Conservation (phyloP, 2,888 invertebrate species). For the Junonia oenone region DNA sequence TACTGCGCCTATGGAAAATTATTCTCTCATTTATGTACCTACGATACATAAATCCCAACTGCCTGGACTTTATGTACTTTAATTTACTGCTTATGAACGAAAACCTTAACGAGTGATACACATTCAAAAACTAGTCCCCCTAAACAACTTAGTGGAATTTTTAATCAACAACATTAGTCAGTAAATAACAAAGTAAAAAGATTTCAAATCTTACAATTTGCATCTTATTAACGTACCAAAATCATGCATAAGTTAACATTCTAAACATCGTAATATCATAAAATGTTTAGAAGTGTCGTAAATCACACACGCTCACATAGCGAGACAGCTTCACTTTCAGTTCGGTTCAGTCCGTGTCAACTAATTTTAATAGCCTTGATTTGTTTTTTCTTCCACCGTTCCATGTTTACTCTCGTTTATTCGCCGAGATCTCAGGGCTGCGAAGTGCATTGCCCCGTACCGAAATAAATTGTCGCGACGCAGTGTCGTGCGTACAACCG, state of each 20-base stretch:
- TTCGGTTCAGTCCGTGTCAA: constrained; percentile 31
- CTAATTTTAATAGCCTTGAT: constrained; percentile 53
- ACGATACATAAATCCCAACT: neutral
- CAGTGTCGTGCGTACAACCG: constrained; percentile 66
- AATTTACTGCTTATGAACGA: too few species aligned
- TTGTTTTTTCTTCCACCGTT: constrained; percentile 43
- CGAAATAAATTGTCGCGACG: constrained; percentile 77
- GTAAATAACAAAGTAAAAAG: too few species aligned
- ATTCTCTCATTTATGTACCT: neutral
- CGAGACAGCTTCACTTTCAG: constrained; percentile 15
- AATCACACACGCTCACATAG: neutral
- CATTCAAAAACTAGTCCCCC: too few species aligned
- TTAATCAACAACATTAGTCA: too few species aligned
- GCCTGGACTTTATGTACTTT: neutral
- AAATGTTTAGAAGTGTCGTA: neutral
- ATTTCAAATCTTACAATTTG: too few species aligned
- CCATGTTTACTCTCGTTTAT: constrained; percentile 63
- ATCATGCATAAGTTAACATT: too few species aligned
- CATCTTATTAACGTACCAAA: too few species aligned
- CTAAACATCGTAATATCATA: neutral
- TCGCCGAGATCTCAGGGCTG: constrained; percentile 67
- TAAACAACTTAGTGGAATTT: too few species aligned
- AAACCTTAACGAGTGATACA: too few species aligned
- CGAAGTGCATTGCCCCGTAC: constrained; percentile 77
- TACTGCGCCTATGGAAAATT: constrained; percentile 8